phyloP scores from a whole-genome alignment of 2,888 invertebrate genomes.

The Galeruca laticollis region DNA sequence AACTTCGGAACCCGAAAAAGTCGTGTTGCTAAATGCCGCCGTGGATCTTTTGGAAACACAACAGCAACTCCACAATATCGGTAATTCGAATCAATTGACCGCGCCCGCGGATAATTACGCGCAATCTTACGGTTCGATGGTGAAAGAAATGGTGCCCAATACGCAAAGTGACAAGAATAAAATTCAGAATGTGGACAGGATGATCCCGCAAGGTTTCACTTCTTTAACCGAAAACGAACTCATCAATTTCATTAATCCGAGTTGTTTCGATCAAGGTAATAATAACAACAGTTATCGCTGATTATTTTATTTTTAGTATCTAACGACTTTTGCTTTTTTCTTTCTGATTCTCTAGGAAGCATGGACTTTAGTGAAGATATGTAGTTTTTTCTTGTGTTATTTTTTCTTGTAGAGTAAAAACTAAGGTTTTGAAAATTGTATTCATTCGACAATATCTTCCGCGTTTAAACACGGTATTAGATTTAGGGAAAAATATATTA shows the following conservation, averaged over 20 bases:
- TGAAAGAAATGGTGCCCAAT: constrained; percentile 57
- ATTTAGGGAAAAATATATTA: background rate
- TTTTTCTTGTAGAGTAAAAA: constrained; percentile 14
- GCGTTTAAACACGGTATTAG: background rate
- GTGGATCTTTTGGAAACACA: constrained; percentile 78
- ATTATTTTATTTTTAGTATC: constrained; percentile 23
- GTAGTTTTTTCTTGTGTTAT: constrained; percentile 23
- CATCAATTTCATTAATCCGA: constrained; percentile 89
- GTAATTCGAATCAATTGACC: constrained; percentile 34
- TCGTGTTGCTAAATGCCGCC: constrained; percentile 81
- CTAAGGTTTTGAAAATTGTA: constrained; percentile 9
- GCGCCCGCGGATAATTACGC: constrained; percentile 51
- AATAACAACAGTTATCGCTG: constrained; percentile 42
- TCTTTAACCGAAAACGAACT: constrained; percentile 90
- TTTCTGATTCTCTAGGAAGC: constrained; percentile 26
- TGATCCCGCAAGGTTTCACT: constrained; percentile 80
- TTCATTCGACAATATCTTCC: background rate
- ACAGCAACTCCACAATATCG: constrained; percentile 70
- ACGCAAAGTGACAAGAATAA: constrained; percentile 61
- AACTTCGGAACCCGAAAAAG: constrained; percentile 76
- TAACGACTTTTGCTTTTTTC: background rate
- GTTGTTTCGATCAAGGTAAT: constrained; percentile 87
- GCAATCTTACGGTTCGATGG: constrained; percentile 52
- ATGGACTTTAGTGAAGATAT: constrained; percentile 35
- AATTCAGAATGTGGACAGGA: constrained; percentile 65